phyloP scores from a whole-genome alignment of 2,113 vertebrate species.

The Hucho hucho region DNA sequence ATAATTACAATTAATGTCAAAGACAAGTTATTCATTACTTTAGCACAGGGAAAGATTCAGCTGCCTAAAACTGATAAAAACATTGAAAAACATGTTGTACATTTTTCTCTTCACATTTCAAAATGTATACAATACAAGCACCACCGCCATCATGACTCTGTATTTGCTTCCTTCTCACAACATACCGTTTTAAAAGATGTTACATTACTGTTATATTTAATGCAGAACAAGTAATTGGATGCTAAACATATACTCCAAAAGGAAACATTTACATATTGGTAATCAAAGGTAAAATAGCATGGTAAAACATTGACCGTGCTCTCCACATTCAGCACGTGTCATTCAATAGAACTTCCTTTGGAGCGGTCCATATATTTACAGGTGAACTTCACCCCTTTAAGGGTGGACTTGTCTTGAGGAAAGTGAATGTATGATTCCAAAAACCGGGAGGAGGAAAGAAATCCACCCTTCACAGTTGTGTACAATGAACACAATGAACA shows the following conservation, averaged over 20 bases:
- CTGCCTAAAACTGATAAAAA: slow-evolving; percentile 61
- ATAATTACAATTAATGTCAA: slow-evolving; percentile 32
- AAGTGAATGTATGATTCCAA: slow-evolving; percentile 20
- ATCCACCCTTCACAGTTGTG: neutral
- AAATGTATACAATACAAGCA: slow-evolving; percentile 63
- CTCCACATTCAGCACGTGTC: slow-evolving; percentile 13
- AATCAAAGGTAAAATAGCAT: slow-evolving; percentile 36
- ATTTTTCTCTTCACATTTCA: slow-evolving; percentile 43
- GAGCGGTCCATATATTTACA: slow-evolving; percentile 62
- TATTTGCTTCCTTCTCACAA: slow-evolving; percentile 50
- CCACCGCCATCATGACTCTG: slow-evolving; percentile 60
- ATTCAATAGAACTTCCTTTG: slow-evolving; percentile 7
- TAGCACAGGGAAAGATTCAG: slow-evolving; percentile 59
- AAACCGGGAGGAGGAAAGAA: too few species aligned
- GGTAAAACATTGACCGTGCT: slow-evolving; percentile 52
- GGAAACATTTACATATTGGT: slow-evolving; percentile 64
- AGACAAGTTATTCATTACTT: slow-evolving; percentile 39
- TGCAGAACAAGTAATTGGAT: slow-evolving; percentile 67
- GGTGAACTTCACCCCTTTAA: slow-evolving; percentile 33
- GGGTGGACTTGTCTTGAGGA: neutral
- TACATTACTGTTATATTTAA: slow-evolving; percentile 67
- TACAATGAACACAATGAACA: too few species aligned
- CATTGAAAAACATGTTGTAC: slow-evolving; percentile 45
- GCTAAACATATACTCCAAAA: slow-evolving; percentile 66
- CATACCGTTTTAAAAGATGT: slow-evolving; percentile 57